Evolutionary conservation across 2,797 vertebrate genomes (phyloP), one percentile per base, ranked within the genome.

Genomic region (Eospalax fontanierii): DNA sequence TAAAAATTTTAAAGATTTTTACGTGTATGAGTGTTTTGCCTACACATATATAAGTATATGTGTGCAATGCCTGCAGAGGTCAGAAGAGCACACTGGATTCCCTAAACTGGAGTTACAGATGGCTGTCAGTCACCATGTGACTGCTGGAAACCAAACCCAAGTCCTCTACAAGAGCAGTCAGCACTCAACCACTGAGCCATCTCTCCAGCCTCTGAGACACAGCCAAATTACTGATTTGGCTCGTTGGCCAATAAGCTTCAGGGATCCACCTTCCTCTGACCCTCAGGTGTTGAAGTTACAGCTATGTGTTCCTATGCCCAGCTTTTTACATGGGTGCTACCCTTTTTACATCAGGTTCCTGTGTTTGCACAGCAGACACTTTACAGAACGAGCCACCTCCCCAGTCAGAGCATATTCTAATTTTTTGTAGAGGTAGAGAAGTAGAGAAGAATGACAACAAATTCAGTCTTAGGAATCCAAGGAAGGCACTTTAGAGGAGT

Each of bases 381-480:
- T 33, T 43, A 33, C 28, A 46, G 9, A 18, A 4, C 19, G 6
- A 65, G 28, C 28, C 43, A 83, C 28, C 61, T 66, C 40, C 30
- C 40, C 3, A 66, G n/a, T 22, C 38, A 35, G 2, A 11, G 19
- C 35, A 80, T 57, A 15, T 63, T 54, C 87, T 15, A 50, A 78
- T 63, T 96, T 93, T 73, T 89, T 82, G 16, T 61, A 40, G 14
- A 12, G 46, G 22, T 63, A 78, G 19, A 88, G 59, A 91, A 63
- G 91, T 79, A 87, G 21, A 92, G 43, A 89, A 81, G 94, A 86
- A 46, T 33, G 40, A n/a, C 22, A 87, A 2, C 6, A 61, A 75
- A 80, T 76, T 28, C 59, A 66, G 46, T 71, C n/a, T 91, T 95
- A 81, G 90, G 88, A 88, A 96, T 82, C 75, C 50, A 90, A 10